A percentile compares a stretch with the other conserved stretches of the same genome.
These are phyloP conservation scores for Stegana nigrithorax DNA, from an alignment of 2,888 invertebrate genomes.

Conservation along the genomic window DNA sequence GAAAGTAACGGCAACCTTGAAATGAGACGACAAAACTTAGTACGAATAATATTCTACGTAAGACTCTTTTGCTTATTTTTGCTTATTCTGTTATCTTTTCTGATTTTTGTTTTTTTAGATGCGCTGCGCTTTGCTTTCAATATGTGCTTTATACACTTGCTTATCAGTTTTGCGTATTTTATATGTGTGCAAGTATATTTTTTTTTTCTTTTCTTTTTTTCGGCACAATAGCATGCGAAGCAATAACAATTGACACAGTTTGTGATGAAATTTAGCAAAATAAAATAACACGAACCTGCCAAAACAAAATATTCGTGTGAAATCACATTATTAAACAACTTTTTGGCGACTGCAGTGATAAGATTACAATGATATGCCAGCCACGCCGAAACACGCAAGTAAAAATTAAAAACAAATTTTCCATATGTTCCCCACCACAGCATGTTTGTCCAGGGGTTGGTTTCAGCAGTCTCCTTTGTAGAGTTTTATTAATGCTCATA, in stretches of 20 bases:
- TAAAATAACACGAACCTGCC: background rate
- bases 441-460: too few relatives aligned
- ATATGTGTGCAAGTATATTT: too few relatives aligned
- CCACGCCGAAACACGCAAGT: too few relatives aligned
- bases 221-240: background rate
- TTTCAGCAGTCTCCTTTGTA: too few relatives aligned
- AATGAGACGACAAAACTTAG: background rate
- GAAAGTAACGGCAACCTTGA: conserved; percentile 15
- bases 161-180: background rate
- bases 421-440: too few relatives aligned
- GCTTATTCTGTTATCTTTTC: background rate
- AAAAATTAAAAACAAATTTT: too few relatives aligned
- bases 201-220: background rate
- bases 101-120: background rate
- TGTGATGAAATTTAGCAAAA: conserved; percentile 1
- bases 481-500: too few relatives aligned
- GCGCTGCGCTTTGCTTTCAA: too few relatives aligned
- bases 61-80: too few relatives aligned
- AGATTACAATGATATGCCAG: background rate
- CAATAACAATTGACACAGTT: conserved; percentile 8
- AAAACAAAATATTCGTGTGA: background rate
- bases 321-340: background rate
- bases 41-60: too few relatives aligned
- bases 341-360: conserved; percentile 9
- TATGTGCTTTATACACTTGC: too few relatives aligned